Base-by-base conservation (phyloP, 2,888 invertebrate species). In the Pterostichus niger region DNA sequence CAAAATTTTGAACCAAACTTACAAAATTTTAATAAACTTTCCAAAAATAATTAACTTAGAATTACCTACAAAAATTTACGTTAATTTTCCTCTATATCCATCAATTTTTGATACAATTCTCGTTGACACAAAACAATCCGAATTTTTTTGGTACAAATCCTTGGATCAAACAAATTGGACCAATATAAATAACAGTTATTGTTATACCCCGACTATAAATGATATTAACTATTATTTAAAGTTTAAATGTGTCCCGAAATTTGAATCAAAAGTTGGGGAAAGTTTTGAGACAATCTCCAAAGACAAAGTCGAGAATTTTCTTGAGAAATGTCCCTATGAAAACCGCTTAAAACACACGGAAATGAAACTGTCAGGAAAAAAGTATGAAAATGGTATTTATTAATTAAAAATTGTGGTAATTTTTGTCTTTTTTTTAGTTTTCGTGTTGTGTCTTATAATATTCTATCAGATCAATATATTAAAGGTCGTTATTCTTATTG, bases 401-500 rank as follows among this genome's bases (percentile, higher is more conserved):
- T 44, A 10, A 75, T 31, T 54, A 15, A 61, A 6, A 35, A 3
- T 33, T 64, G 10, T n/a, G 0, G n/a, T 52, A 5, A 9, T 5
- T 9, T 52, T 52, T 11, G 3, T 75, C 17, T 49, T 75, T 9
- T 6, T 24, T 11, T 84, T 88, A 94, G 94, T 86, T 93, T 96
- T 85, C 92, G 98, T 54, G 92, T 97, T 84, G 92, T 96, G 5
- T 93, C 94, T 0, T 98, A 98, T 88, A 98, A 98, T 88, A 94
- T 97, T 85, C 90, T 98, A 85, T 98, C 98, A 0, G 96, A 97
- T 89, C 89, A 95, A 24, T 98, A 98, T 89, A 94, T 97, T 82
- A 95, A 96, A 87, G 91, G 92, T 68, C 90, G 97, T 1, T 96
- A 94, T 89, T 93, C 95, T 0, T 96, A 97, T 87, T 98, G 98